Percentiles rank a stretch among this genome's conserved stretches.
Evolutionary conservation across 2,113 vertebrate genomes (phyloP).

Genomic region (Dipodomys merriami): DNA sequence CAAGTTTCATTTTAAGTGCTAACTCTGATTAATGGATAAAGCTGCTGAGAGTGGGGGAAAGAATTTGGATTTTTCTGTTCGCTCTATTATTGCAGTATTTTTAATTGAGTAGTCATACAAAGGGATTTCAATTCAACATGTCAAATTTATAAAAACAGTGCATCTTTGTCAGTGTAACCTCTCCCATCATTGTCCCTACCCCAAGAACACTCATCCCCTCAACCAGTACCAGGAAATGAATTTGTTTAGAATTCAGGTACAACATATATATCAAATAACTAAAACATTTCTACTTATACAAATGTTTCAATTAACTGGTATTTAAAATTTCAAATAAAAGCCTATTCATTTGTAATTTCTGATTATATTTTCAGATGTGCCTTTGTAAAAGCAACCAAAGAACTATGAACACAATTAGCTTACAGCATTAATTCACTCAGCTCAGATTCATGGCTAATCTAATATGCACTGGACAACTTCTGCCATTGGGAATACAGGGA

Average conservation of each 20-base stretch:
- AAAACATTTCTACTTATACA: background rate
- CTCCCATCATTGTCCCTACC: too few relatives aligned
- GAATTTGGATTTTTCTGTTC: too few relatives aligned
- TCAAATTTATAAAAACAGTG: too few relatives aligned
- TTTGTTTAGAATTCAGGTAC: constrained; percentile 32
- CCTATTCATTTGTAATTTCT: constrained; percentile 33
- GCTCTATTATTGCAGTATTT: too few relatives aligned
- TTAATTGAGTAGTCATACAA: too few relatives aligned
- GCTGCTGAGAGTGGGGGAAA: background rate
- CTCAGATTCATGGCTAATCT: constrained; percentile 14
- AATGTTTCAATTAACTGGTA: constrained; percentile 7
- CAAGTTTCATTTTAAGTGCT: background rate
- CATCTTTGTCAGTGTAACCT: too few relatives aligned
- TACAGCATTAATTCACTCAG: constrained; percentile 42
- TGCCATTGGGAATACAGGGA: background rate
- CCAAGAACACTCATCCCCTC: too few relatives aligned
- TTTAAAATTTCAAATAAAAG: constrained; percentile 46
- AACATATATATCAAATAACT: background rate
- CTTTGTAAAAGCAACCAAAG: background rate
- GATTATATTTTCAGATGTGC: constrained; percentile 45
- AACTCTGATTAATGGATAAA: background rate
- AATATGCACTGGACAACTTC: background rate
- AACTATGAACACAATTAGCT: constrained; percentile 50
- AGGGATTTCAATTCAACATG: too few relatives aligned
- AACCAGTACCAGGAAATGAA: background rate